Evolutionary conservation across 2,797 vertebrate genomes (phyloP).

Genomic region (Argyrosomus regius): DNA sequence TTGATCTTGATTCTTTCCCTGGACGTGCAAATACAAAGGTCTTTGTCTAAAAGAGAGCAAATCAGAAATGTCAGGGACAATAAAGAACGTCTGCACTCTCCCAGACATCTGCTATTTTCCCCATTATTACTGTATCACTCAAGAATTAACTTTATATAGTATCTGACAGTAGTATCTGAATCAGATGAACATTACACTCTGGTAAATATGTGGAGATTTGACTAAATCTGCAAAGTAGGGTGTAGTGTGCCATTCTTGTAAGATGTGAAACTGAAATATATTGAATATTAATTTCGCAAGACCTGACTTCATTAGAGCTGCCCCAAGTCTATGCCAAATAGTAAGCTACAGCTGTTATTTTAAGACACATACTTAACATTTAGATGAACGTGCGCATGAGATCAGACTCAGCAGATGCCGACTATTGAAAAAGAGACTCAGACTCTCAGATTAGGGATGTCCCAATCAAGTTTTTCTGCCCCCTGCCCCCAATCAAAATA

Average conservation of each 20-base stretch:
- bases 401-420: background rate
- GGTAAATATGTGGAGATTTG: background rate
- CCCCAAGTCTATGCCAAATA: background rate
- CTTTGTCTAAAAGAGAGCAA: constrained; percentile 80
- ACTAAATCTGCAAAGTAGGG: background rate
- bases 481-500: constrained; percentile 13
- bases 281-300: background rate
- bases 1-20: constrained; percentile 85
- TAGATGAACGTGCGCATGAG: background rate
- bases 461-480: too few relatives aligned
- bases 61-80: constrained; percentile 47
- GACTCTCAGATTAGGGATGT: background rate
- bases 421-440: background rate
- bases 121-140: background rate
- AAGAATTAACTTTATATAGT: accelerated
- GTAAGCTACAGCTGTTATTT: background rate
- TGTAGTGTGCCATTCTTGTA: too few relatives aligned
- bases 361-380: background rate
- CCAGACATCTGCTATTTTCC: background rate
- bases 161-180: too few relatives aligned
- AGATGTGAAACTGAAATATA: background rate
- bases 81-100: background rate
- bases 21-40: constrained; percentile 87
- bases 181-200: background rate
- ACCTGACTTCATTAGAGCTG: background rate